Base-by-base conservation (phyloP, 1,140 invertebrate genomes). In the Steinernema feltiae region DNA sequence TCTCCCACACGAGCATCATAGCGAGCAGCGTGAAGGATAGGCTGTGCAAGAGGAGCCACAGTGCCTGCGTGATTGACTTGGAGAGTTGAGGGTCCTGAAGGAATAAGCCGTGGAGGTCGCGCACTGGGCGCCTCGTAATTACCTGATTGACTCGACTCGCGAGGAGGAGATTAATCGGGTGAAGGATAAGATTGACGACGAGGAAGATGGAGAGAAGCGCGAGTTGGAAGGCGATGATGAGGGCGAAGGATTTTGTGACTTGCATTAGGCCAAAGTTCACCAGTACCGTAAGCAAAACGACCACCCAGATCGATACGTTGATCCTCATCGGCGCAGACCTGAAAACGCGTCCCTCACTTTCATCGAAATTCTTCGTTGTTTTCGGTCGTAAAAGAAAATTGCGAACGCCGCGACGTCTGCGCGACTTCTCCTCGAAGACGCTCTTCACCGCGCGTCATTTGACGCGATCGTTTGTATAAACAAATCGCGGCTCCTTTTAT, bases 151-250 rank as follows among this genome's bases (percentile, higher is more conserved):
- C 53, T 15, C 53, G 53, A 27, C 53, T 63, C 7, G 53, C 53
- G 15, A 63, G 75, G 48, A 76, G 53, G 1, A 76, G 31, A 27
- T 76, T 76, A 21, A 76, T 70, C 3, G 75, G 75, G 30, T 76
- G 75, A 21, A 76, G 63, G 72, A 76, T 73, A 21, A 76, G 31
- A 41, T 76, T 76, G 35, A 76, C 46, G 24, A 76, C 70, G 3
- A 76, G 75, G 31, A 76, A 73, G 30, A 76, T 71, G 29, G 70
- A 75, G 69, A 75, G 71, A 24, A 76, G 71, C n/a, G 71, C 71
- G 24, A 76, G 71, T 32, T 76, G 70, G 46, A 76, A 73, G 21
- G 70, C 70, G 30, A 76, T 71, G 32, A 71, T 63, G 53, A 76
- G 72, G 17, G 72, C 71, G 30, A 76, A 73, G 18, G 70, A 73